These are phyloP conservation scores for Metopia argyrocephala DNA, from an alignment of 2,888 invertebrate species.

Conservation along the genomic window DNA sequence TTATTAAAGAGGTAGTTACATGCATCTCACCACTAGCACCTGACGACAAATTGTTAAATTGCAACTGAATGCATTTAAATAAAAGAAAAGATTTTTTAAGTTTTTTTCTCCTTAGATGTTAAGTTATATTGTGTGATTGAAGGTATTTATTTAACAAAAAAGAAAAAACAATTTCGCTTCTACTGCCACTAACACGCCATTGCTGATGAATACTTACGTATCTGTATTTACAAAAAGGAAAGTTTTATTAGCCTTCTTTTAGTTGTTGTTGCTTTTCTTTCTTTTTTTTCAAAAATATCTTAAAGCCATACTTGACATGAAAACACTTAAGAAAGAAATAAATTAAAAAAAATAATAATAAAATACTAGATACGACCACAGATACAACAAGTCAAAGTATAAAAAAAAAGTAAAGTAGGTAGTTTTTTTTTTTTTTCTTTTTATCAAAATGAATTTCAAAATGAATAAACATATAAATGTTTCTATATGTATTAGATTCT, in stretches of 20 bases:
- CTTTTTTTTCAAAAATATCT: conserved; percentile 32
- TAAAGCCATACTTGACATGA: conserved; percentile 53
- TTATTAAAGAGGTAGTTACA: conserved; percentile 12
- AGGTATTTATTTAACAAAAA: conserved; percentile 10
- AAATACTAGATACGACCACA: neutral
- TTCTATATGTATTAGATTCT: neutral
- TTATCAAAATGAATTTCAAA: neutral
- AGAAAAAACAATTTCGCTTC: neutral
- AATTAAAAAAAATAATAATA: neutral
- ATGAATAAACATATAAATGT: conserved; percentile 16
- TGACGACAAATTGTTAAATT: neutral
- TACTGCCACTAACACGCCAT: neutral
- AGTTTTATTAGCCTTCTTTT: neutral
- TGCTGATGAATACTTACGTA: neutral
- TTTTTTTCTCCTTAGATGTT: neutral
- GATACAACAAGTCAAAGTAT: neutral
- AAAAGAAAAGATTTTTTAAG: neutral
- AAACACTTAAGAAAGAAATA: conserved; percentile 37
- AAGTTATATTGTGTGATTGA: neutral
- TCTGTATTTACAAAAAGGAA: neutral
- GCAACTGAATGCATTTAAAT: neutral
- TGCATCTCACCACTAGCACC: neutral
- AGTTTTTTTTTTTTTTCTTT: too few relatives aligned
- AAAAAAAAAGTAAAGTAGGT: neutral
- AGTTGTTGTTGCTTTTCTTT: neutral